A percentile compares a stretch with the other conserved stretches of the same genome.
phyloP scores from a whole-genome alignment of 2,797 vertebrate species.

The Arnoldichthys spilopterus region DNA sequence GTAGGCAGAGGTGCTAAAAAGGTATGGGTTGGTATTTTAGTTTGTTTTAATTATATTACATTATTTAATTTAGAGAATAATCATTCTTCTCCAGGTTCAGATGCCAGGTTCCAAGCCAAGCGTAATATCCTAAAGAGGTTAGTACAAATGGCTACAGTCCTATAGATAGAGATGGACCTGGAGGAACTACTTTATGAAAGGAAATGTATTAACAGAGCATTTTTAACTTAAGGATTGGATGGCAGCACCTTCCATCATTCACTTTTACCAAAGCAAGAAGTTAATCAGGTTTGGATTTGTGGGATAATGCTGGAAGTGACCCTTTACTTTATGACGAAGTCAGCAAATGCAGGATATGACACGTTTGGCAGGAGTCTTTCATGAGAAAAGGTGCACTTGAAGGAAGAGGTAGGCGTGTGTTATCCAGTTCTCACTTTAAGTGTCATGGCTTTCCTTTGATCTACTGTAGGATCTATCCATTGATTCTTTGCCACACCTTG shows the following conservation, averaged over 20 bases:
- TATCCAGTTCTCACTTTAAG: conserved; percentile 41
- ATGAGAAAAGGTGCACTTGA: conserved; percentile 37
- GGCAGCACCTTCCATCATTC: neutral
- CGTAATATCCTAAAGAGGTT: neutral
- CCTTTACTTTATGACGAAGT: conserved; percentile 53
- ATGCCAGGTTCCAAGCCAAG: neutral
- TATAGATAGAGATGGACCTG: too few species aligned
- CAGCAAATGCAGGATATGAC: conserved; percentile 54
- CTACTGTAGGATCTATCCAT: conserved; percentile 47
- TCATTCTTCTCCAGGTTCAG: neutral
- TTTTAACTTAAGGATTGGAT: neutral
- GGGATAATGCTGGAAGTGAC: conserved; percentile 31
- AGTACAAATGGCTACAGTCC: neutral
- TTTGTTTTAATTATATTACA: neutral
- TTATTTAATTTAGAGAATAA: neutral
- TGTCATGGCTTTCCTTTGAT: conserved; percentile 53
- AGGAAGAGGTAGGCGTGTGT: conserved; percentile 44
- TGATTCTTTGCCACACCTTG: conserved; percentile 36
- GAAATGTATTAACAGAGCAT: neutral
- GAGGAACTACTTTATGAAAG: too few species aligned
- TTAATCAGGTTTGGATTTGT: conserved; percentile 16
- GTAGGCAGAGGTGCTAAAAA: neutral
- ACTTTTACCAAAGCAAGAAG: neutral
- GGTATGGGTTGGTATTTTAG: neutral
- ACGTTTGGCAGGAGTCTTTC: conserved; percentile 56